Evolutionary conservation across 2,888 invertebrate genomes (phyloP).

Genomic region (Cremastobaeus sp.): DNA sequence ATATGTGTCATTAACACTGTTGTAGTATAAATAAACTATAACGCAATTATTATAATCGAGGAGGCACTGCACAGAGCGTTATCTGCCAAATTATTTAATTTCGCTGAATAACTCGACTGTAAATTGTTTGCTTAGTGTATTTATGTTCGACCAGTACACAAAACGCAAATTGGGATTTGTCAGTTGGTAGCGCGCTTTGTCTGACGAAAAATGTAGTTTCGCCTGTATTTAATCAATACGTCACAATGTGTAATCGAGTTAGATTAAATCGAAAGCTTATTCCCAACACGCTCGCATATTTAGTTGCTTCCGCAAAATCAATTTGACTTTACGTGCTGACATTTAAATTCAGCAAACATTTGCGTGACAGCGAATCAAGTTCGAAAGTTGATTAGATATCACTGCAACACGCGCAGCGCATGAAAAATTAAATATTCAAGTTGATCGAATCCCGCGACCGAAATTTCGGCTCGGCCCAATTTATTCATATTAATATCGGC

Average conservation of each 20-base stretch:
- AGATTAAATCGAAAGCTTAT: slow-evolving; percentile 44
- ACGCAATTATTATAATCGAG: too few species aligned
- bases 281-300: slow-evolving; percentile 29
- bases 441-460: too few species aligned
- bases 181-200: slow-evolving; percentile 21
- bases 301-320: slow-evolving; percentile 27
- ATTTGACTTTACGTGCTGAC: slow-evolving; percentile 25
- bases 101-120: slow-evolving; percentile 15
- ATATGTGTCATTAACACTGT: too few species aligned
- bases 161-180: slow-evolving; percentile 16
- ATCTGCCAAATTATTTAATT: slow-evolving; percentile 25
- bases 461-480: too few species aligned
- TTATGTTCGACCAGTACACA: slow-evolving; percentile 22
- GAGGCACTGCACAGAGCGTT: too few species aligned
- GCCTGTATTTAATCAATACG: slow-evolving; percentile 41
- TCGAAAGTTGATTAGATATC: slow-evolving; percentile 14
- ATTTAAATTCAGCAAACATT: slow-evolving; percentile 31
- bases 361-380: slow-evolving; percentile 3
- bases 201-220: slow-evolving; percentile 31
- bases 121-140: slow-evolving; percentile 24
- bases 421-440: too few species aligned
- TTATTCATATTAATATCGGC: too few species aligned
- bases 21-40: too few species aligned
- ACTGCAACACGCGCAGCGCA: too few species aligned
- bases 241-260: slow-evolving; percentile 43